These are phyloP conservation scores for Leucopsar rothschildi DNA, from an alignment of 2,113 vertebrate species.

Conservation along the genomic window DNA sequence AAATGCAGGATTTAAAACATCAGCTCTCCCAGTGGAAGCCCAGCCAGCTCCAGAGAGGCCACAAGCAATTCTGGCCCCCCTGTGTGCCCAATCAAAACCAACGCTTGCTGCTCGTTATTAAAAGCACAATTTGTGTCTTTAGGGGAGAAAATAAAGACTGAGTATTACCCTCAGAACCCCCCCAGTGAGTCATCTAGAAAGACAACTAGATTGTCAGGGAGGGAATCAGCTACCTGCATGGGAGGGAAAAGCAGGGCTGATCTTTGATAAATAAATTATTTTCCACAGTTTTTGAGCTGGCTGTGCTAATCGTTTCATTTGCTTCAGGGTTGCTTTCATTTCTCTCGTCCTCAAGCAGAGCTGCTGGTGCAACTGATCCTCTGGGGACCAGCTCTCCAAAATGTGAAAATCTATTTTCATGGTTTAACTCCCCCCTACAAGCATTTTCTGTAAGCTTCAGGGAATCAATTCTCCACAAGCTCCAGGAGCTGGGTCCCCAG, in stretches of 20 bases:
- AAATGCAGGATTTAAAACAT: conserved; percentile 11
- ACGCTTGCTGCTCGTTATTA: not conserved
- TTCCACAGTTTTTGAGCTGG: not conserved
- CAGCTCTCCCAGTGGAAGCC: not conserved
- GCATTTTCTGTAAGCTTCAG: not conserved
- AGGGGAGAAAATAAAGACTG: not conserved
- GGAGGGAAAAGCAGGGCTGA: conserved; percentile 1
- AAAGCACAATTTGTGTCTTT: conserved; percentile 28
- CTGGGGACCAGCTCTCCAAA: not conserved
- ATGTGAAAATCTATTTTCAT: not conserved
- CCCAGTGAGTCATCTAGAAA: not conserved
- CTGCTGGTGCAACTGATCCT: not conserved
- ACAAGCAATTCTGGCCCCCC: not conserved
- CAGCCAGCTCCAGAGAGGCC: not conserved
- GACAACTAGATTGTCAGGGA: not conserved
- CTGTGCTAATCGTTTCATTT: conserved; percentile 1
- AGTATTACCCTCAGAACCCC: not conserved
- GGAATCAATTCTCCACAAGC: not conserved
- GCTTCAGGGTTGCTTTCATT: conserved; percentile 3
- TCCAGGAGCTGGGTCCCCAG: not conserved
- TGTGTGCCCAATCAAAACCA: conserved; percentile 27
- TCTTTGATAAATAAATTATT: conserved; percentile 7
- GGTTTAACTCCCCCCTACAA: not conserved
- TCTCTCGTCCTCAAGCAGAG: not conserved
- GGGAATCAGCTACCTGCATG: not conserved